These are phyloP conservation scores for Esox masquinongy DNA, from an alignment of 2,797 vertebrate species.

Conservation along the genomic window DNA sequence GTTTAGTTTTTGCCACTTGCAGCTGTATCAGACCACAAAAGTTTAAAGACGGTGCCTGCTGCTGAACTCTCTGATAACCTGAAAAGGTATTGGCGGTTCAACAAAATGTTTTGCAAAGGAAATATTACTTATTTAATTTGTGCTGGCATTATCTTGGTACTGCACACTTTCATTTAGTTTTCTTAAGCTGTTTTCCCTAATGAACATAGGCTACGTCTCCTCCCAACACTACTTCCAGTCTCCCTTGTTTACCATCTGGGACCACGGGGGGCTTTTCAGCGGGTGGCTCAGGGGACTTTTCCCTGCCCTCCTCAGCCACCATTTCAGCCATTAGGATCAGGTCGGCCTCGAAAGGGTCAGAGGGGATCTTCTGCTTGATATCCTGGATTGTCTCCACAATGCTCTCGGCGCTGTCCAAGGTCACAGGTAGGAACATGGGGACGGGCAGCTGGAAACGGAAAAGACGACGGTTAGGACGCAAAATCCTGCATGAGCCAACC, in stretches of 20 bases:
- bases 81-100: no score
- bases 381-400: constrained; percentile 87
- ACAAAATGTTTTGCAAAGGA: no score
- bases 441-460: constrained; percentile 82
- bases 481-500: neutral
- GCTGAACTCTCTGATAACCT: no score
- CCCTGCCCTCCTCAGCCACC: constrained; percentile 89
- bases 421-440: constrained; percentile 90
- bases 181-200: no score
- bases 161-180: no score
- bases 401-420: constrained; percentile 82
- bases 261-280: constrained; percentile 49
- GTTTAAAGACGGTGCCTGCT: no score
- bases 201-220: no score
- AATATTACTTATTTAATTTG: no score
- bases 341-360: constrained; percentile 90
- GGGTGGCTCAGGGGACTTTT: constrained; percentile 50
- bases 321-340: constrained; percentile 98
- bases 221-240: neutral
- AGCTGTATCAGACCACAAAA: no score
- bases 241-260: constrained; percentile 72
- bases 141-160: no score
- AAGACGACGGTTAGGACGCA: neutral
- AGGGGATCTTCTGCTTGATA: constrained; percentile 88
- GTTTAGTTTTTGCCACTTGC: no score